Conservation (phyloP, 64 coral and sea anemone genomes). For the Hydrozoanthus tunicans region DNA sequence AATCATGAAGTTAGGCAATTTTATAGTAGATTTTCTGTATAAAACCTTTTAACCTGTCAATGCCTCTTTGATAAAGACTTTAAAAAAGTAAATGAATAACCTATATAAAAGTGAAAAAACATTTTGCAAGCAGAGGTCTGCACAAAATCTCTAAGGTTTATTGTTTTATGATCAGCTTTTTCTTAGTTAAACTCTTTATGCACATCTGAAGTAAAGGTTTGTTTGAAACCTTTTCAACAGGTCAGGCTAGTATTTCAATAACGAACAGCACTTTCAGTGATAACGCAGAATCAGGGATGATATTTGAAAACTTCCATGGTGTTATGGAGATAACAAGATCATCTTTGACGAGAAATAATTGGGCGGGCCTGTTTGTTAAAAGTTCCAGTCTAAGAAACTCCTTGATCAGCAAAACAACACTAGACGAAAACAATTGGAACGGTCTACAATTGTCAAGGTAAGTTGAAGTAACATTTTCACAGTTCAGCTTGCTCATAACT, state of each 20-base stretch:
- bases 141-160: no score
- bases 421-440: constrained; percentile 34
- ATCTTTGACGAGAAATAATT: constrained; percentile 41
- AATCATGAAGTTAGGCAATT: no score
- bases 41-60: no score
- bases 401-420: constrained; percentile 7
- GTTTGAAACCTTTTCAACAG: neutral
- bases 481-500: no score
- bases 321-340: constrained; percentile 35
- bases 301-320: constrained; percentile 43
- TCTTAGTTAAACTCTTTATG: no score
- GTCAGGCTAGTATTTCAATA: constrained; percentile 23
- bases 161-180: no score
- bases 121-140: no score
- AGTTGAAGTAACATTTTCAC: neutral
- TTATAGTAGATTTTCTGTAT: no score
- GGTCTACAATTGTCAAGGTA: constrained; percentile 44
- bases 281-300: constrained; percentile 52
- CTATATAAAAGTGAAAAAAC: no score
- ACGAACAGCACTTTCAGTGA: constrained; percentile 54
- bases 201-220: no score
- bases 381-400: constrained; percentile 41
- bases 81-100: no score
- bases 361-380: constrained; percentile 36
- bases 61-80: no score